Conservation (phyloP, 1,140 invertebrate species). For the Zaprionus ornatus region DNA sequence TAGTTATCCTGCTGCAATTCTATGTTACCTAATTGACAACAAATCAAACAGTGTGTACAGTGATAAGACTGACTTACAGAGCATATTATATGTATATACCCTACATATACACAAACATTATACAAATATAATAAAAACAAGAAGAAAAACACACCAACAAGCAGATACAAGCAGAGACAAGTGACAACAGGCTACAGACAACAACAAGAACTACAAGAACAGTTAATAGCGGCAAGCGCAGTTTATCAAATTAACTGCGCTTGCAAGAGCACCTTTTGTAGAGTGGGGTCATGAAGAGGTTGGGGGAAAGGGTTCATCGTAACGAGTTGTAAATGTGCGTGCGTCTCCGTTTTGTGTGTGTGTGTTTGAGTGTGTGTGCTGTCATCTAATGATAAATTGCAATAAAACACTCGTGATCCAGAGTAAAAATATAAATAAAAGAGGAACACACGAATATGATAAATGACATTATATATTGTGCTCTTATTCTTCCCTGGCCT, state of each 20-base stretch:
- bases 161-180: constrained; percentile 43
- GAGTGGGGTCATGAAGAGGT: not conserved
- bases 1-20: not conserved
- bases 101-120: not conserved
- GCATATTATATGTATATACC: not conserved
- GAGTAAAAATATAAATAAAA: constrained; percentile 41
- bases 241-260: constrained; percentile 75
- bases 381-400: constrained; percentile 77
- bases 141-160: not conserved
- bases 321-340: constrained; percentile 69
- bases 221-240: constrained; percentile 72
- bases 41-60: not conserved
- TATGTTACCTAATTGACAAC: not conserved
- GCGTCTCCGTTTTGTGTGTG: constrained; percentile 25
- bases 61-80: not conserved
- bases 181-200: constrained; percentile 49
- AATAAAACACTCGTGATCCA: constrained; percentile 78
- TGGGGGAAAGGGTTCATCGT: constrained; percentile 35
- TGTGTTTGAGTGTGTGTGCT: constrained; percentile 53
- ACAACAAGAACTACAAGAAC: constrained; percentile 30
- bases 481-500: constrained; percentile 18
- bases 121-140: constrained; percentile 3
- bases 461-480: constrained; percentile 70
- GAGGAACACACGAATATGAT: constrained; percentile 62
- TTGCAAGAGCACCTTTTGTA: constrained; percentile 46